Evolutionary conservation across 2,888 invertebrate genomes (phyloP), one percentile per base, ranked within the genome.

Genomic region (Troilus luridus): DNA sequence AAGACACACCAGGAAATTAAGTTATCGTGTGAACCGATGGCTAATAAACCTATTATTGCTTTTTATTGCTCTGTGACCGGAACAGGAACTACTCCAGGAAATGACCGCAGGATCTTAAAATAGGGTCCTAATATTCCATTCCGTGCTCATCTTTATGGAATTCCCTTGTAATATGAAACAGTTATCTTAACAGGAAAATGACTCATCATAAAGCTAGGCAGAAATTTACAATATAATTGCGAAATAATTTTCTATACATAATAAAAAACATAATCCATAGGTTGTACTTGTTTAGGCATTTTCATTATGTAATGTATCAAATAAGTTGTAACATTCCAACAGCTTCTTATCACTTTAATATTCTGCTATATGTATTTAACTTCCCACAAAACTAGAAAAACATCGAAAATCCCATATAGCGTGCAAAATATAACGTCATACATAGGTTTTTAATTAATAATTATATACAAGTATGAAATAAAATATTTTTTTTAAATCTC

Each of bases 11-110:
- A 41, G 27, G 41, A 41, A 27, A 77, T 41, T 77, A 77, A 77
- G 41, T 77, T 77, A 41, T 41, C 72, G 41, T 77, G 27, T 27
- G 41, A 77, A 41, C 17, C 17, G 7, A 77, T 77, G 41, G 72
- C 27, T 41, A 77, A 41, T 41, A 77, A 77, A 77, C 17, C 17
- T 77, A 27, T 77, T 41, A 77, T 77, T 77, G 21, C 41, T 19
- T 77, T 77, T 77, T 77, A 77, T 77, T 77, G 72, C 9, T 19
- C 14, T 77, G 72, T 77, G 72, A 77, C 72, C 72, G 72, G 72
- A 77, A 77, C 72, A 5, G 17, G 27, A 41, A 77, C 19, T 77
- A 77, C 72, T 77, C 7, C 72, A 27, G 72, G 41, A 77, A 77
- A 77, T 77, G 72, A 77, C 72, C 14, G 72, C 27, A 41, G 17